Conservation (phyloP, 1,140 invertebrate genomes). For the Centruroides vittatus region DNA sequence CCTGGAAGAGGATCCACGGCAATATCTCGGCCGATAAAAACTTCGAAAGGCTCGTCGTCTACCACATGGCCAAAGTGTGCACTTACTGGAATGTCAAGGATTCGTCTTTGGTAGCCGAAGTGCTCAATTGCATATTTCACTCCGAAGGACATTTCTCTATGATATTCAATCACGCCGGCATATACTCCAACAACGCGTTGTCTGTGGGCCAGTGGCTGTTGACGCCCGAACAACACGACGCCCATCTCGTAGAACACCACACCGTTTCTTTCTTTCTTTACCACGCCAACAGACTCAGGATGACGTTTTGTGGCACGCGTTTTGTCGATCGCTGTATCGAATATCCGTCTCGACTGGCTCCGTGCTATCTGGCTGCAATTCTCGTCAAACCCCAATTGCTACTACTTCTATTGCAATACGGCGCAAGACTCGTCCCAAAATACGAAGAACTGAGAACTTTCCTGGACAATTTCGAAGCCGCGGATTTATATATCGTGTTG, state of each 20-base stretch:
- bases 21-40: too few species aligned
- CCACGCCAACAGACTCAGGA: conserved; percentile 2
- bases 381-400: conserved; percentile 2
- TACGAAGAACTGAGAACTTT: not conserved
- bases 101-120: not conserved
- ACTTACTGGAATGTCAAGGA: conserved; percentile 4
- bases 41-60: too few species aligned
- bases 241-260: not conserved
- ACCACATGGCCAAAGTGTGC: conserved; percentile 1
- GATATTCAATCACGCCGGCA: not conserved
- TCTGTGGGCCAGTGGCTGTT: not conserved
- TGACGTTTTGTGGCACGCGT: not conserved
- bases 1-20: too few species aligned
- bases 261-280: conserved; percentile 4
- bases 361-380: conserved; percentile 1
- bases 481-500: not conserved
- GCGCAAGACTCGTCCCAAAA: not conserved
- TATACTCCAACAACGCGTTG: not conserved
- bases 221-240: not conserved
- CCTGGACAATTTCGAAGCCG: conserved; percentile 1
- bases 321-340: not conserved
- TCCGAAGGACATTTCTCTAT: conserved; percentile 8
- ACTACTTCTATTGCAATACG: not conserved
- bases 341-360: conserved; percentile 1
- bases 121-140: not conserved